These are phyloP conservation scores for Peromyscus californicus DNA, from an alignment of 2,113 vertebrate species.

Conservation along the genomic window DNA sequence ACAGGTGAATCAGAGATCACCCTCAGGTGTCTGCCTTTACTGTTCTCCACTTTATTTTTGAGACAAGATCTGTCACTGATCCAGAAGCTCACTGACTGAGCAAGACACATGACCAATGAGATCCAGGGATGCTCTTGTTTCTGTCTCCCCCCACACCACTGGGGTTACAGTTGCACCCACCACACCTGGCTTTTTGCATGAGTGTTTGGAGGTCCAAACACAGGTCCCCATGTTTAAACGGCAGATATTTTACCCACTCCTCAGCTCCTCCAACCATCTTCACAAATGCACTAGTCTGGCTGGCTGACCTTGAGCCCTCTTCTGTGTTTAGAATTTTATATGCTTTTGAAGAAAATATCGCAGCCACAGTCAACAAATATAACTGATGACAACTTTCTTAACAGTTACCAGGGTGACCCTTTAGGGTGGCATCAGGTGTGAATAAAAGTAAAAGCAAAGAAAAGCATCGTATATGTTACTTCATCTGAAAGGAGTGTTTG, in stretches of 20 bases:
- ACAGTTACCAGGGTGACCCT: neutral
- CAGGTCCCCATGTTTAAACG: too few species aligned
- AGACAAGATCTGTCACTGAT: neutral
- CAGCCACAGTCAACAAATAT: neutral
- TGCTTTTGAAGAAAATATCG: conserved; percentile 41
- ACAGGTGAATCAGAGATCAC: neutral
- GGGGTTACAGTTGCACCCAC: too few species aligned
- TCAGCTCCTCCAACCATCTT: neutral
- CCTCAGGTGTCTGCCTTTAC: too few species aligned
- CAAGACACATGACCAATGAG: neutral
- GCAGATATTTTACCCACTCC: neutral
- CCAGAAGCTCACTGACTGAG: neutral
- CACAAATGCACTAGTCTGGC: neutral
- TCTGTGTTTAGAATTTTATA: neutral
- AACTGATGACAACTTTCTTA: neutral
- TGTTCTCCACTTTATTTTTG: neutral
- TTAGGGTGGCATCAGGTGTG: neutral
- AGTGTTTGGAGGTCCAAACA: too few species aligned
- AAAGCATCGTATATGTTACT: neutral
- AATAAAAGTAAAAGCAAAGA: conserved; percentile 30
- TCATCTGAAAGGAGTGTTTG: conserved; percentile 4
- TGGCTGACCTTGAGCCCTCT: neutral
- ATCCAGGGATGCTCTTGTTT: neutral
- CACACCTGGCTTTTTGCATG: neutral
- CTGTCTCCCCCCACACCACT: neutral